A percentile compares a stretch with the other conserved stretches of the same genome.
phyloP scores from a whole-genome alignment of 2,888 invertebrate species.

The Chamaedrilus cognettii region DNA sequence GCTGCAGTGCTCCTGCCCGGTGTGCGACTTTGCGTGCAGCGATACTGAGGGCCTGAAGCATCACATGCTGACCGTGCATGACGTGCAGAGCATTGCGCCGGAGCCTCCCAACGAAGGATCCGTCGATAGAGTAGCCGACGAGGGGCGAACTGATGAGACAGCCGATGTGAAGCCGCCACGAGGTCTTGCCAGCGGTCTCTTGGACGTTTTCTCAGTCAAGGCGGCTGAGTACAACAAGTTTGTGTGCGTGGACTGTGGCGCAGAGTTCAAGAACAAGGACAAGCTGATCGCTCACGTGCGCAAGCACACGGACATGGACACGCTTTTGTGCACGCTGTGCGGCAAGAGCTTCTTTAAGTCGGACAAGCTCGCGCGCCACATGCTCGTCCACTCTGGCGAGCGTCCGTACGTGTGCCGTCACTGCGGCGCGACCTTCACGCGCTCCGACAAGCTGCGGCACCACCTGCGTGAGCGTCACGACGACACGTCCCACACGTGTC shows the following conservation, averaged over 20 bases:
- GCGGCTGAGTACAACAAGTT: neutral
- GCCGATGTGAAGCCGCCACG: too few relatives aligned
- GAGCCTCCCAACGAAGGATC: neutral
- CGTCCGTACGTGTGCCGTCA: constrained; percentile 4
- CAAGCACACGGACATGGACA: constrained; percentile 10
- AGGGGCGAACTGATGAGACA: too few relatives aligned
- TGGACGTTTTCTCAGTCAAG: neutral
- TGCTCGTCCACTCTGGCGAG: constrained; percentile 3
- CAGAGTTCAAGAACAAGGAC: constrained; percentile 1
- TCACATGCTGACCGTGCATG: neutral
- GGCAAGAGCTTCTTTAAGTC: constrained; percentile 15
- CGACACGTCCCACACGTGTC: neutral
- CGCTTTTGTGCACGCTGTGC: constrained; percentile 4
- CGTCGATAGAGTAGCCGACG: too few relatives aligned
- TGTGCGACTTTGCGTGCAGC: neutral
- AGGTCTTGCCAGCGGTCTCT: neutral
- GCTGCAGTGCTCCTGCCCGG: neutral
- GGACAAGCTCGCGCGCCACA: constrained; percentile 4
- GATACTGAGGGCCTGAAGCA: neutral
- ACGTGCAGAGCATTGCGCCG: constrained; percentile 4
- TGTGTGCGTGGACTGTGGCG: constrained; percentile 2
- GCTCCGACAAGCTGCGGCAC: neutral
- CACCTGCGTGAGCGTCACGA: neutral
- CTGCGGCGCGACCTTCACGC: constrained; percentile 1
- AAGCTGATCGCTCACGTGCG: constrained; percentile 10